phyloP scores from a whole-genome alignment of 1,140 invertebrate genomes.

The Zaprionus lachaisei region DNA sequence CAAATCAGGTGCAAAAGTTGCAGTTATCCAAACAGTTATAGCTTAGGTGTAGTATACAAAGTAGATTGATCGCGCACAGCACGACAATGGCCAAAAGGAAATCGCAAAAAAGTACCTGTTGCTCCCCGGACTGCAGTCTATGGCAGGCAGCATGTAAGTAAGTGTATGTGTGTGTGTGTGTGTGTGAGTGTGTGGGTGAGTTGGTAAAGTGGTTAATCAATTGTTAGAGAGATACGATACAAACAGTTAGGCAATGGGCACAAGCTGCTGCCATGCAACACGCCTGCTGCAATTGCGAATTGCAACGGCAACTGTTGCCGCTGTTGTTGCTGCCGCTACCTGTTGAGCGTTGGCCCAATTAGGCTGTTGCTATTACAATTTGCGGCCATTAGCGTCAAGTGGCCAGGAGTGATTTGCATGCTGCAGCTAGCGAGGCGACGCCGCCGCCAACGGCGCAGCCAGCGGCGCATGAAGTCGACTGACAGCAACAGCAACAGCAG shows the following conservation, averaged over 20 bases:
- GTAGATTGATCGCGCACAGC: constrained; percentile 87
- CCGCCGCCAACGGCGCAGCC: constrained; percentile 15
- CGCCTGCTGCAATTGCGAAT: constrained; percentile 27
- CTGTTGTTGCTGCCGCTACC: constrained; percentile 53
- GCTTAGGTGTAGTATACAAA: constrained; percentile 87
- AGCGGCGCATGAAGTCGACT: constrained; percentile 67
- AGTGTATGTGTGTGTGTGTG: constrained; percentile 2
- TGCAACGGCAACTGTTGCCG: constrained; percentile 35
- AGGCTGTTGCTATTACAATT: constrained; percentile 72
- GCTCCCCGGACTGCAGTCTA: constrained; percentile 88
- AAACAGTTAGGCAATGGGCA: constrained; percentile 43
- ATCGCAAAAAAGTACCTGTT: constrained; percentile 89
- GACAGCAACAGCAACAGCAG: constrained; percentile 40
- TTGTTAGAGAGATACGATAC: constrained; percentile 37
- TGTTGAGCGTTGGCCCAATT: constrained; percentile 65
- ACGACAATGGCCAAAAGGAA: constrained; percentile 88
- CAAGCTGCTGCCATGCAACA: constrained; percentile 28
- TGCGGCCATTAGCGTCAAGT: constrained; percentile 79
- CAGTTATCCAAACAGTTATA: constrained; percentile 80
- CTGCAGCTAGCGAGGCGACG: constrained; percentile 37
- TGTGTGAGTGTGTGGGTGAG: constrained; percentile 21
- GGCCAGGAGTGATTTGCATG: constrained; percentile 77
- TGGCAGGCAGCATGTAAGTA: constrained; percentile 43
- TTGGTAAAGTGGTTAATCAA: constrained; percentile 39
- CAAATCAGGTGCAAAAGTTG: constrained; percentile 67